Percentiles rank a stretch among this genome's conserved stretches.
Conservation (phyloP, 2,113 vertebrate species). For the Eurypyga helias region DNA sequence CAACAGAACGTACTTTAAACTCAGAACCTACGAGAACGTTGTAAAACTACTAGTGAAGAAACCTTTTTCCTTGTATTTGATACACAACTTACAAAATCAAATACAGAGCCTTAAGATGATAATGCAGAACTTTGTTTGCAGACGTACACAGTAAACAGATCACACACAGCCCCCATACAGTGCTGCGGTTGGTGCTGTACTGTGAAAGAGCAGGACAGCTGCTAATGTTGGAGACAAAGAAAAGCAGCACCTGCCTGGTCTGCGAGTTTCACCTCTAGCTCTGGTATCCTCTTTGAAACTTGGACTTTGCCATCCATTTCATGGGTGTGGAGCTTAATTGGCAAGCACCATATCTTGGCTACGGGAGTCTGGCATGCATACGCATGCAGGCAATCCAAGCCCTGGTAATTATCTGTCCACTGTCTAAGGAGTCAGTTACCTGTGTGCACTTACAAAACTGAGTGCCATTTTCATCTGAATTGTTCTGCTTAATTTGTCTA, state of each 20-base stretch:
- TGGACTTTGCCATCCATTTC: neutral
- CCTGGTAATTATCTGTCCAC: neutral
- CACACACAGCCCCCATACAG: neutral
- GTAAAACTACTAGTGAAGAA: neutral
- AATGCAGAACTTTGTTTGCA: neutral
- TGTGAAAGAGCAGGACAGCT: neutral
- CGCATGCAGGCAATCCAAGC: neutral
- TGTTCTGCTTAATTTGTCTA: neutral
- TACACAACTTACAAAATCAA: neutral
- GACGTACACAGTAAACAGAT: neutral
- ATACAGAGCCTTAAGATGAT: neutral
- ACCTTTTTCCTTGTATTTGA: neutral
- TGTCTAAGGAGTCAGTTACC: neutral
- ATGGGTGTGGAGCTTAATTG: neutral
- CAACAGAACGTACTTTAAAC: neutral
- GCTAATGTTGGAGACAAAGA: neutral
- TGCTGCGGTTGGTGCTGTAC: accelerated
- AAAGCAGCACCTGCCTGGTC: neutral
- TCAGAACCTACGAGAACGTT: neutral
- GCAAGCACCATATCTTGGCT: neutral
- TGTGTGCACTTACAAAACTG: neutral
- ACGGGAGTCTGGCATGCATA: neutral
- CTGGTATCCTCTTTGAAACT: constrained; percentile 1
- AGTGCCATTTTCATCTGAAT: neutral
- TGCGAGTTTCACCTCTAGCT: neutral